Evolutionary conservation across 2,888 invertebrate species (phyloP).

Genomic region (Epinotia bilunana): DNA sequence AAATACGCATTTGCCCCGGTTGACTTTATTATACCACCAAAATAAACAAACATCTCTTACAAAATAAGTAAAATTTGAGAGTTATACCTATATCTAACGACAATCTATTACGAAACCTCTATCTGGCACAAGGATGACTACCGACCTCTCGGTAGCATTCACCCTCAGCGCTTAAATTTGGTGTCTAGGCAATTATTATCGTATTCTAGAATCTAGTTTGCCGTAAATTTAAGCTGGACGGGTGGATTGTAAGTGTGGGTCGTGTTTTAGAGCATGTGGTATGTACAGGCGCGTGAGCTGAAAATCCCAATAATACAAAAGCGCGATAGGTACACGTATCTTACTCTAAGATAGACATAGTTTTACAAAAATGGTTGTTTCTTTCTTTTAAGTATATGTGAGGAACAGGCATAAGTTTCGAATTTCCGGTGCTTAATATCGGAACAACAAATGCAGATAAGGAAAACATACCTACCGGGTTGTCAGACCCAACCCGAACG

Average conservation of each 20-base stretch:
- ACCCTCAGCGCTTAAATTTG: conserved; percentile 11
- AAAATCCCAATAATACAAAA: no score
- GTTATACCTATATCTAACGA: conserved; percentile 8
- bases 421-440: no score
- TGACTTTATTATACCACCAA: neutral
- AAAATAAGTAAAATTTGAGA: conserved; percentile 14
- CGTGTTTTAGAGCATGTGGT: neutral
- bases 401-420: no score
- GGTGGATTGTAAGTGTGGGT: conserved; percentile 2
- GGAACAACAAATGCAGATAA: no score
- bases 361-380: no score
- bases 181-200: neutral
- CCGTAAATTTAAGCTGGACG: conserved; percentile 8
- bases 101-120: conserved; percentile 24
- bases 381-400: no score
- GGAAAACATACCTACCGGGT: neutral
- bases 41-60: neutral
- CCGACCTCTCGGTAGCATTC: conserved; percentile 7
- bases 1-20: no score
- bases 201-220: conserved; percentile 7
- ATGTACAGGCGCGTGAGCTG: no score
- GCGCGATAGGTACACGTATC: no score
- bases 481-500: no score
- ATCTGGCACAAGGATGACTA: conserved; percentile 37
- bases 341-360: no score